Base-by-base conservation (phyloP, 2,888 invertebrate species). In the Crioceris asparagi region DNA sequence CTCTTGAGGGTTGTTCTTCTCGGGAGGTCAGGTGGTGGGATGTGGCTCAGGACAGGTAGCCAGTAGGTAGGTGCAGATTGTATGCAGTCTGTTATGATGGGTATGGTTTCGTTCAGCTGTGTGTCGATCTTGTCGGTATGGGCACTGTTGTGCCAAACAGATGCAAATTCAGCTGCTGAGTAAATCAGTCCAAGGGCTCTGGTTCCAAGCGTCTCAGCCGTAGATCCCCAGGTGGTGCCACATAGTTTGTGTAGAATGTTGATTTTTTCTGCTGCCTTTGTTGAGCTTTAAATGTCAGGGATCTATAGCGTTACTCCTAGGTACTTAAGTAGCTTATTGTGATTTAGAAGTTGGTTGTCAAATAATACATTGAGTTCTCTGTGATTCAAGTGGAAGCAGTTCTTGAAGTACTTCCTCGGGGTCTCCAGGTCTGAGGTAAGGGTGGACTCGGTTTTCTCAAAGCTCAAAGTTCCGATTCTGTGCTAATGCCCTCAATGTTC, bases 1-100 rank as follows among this genome's bases (percentile, higher is more conserved):
- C 25, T 16, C 17, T 32, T 31, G 27, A 45, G 40, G 26, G 32
- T 33, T n/a, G n/a, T n/a, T n/a, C n/a, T n/a, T n/a, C n/a, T n/a
- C n/a, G n/a, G n/a, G n/a, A n/a, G n/a, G n/a, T n/a, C n/a, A n/a
- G n/a, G n/a, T n/a, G n/a, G n/a, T n/a, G n/a, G n/a, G n/a, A n/a
- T n/a, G n/a, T n/a, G n/a, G n/a, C n/a, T n/a, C n/a, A n/a, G n/a
- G n/a, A n/a, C n/a, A n/a, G n/a, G n/a, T n/a, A n/a, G n/a, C 29
- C 16, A 38, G 14, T 33, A 15, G 2, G 40, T 40, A 5, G 33
- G 32, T 23, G 33, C 38, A 3, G 40, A 37, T 26, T 39, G 35
- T n/a, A 39, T 39, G 3, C 29, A 21, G 11, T 16, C 35, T 36
- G 39, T 32, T 10, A 36, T 38, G 25, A 38, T 38, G 16, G 19